A percentile compares a stretch with the other conserved stretches of the same genome.
phyloP scores from a whole-genome alignment of 2,797 vertebrate species.

The Jordanella pulchra region DNA sequence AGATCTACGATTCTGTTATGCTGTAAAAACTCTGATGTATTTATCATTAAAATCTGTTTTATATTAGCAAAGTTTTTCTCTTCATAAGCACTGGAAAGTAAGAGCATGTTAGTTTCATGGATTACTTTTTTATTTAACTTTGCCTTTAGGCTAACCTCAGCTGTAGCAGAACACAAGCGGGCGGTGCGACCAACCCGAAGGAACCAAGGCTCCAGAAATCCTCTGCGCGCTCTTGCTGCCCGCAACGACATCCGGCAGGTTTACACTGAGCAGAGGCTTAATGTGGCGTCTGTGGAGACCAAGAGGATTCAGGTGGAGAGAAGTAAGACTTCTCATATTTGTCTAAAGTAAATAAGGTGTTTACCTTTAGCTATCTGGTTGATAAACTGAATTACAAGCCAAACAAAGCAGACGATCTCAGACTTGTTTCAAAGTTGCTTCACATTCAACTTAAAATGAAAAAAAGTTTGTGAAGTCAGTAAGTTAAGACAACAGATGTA shows the following conservation, averaged over 20 bases:
- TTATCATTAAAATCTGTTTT: too few relatives aligned
- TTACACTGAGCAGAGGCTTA: slow-evolving; percentile 85
- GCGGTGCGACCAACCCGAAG: slow-evolving; percentile 78
- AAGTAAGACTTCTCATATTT: slow-evolving; percentile 68
- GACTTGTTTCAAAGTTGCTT: background rate
- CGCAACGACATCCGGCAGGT: slow-evolving; percentile 82
- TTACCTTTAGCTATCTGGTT: background rate
- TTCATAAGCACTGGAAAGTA: background rate
- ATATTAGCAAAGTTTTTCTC: background rate
- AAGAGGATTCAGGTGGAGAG: slow-evolving; percentile 84
- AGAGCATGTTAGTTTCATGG: background rate
- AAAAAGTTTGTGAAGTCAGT: background rate
- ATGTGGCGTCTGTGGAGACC: slow-evolving; percentile 79
- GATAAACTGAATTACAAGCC: background rate
- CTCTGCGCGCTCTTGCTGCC: slow-evolving; percentile 80
- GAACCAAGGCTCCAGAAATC: slow-evolving; percentile 83
- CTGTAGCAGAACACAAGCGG: slow-evolving; percentile 80
- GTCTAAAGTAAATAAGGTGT: background rate
- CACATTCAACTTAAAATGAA: background rate
- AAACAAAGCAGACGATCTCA: background rate
- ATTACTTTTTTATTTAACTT: background rate
- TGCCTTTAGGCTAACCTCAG: slow-evolving; percentile 74
- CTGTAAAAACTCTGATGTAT: too few relatives aligned
- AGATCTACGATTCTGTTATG: too few relatives aligned
- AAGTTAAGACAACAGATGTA: too few relatives aligned